Base-by-base conservation (phyloP, 1,140 invertebrate genomes). In the Asbolus verrucosus region DNA sequence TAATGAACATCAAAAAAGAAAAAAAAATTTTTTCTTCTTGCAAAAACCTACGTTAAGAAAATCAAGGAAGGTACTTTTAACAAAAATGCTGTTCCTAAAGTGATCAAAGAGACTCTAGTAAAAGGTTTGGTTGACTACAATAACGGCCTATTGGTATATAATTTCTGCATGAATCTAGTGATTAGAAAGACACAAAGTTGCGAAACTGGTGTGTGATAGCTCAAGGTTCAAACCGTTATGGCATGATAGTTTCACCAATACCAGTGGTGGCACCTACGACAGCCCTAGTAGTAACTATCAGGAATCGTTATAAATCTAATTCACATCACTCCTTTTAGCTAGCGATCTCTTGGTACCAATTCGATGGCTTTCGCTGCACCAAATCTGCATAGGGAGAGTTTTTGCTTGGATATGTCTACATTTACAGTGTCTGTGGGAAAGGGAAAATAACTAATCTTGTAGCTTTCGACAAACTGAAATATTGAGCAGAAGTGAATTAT, bases 391-490 rank as follows among this genome's bases (percentile, higher is more conserved):
- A 87, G 86, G 0, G 94, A 97, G 76, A 82, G 86, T 36, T 97
- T 97, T 81, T 87, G 94, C 0, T 80, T 98, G 19, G 96, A 98
- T 79, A 94, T 94, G 92, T 94, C 96, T 0, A 97, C 95, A 0
- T 93, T 94, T 0, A 88, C 93, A 0, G 95, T 94, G 0, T 90
- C 92, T 19, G 83, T 92, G 43, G 92, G 92, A 67, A 94, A 93
- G 82, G 89, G 90, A 36, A n/a, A n/a, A n/a, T n/a, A n/a, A n/a
- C n/a, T n/a, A n/a, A n/a, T n/a, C n/a, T n/a, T n/a, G n/a, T n/a
- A n/a, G n/a, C n/a, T n/a, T n/a, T n/a, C n/a, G n/a, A n/a, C n/a
- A 50, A n/a, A 36, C 24, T 41, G 94, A 96, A 85, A 84, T 95
- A 33, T 88, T 92, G 65, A 76, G 83, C 6, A 82, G 91, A 0